A percentile compares a stretch with the other conserved stretches of the same genome.
Conservation (phyloP, 2,113 vertebrate genomes). For the Hydrochoerus hydrochaeris region DNA sequence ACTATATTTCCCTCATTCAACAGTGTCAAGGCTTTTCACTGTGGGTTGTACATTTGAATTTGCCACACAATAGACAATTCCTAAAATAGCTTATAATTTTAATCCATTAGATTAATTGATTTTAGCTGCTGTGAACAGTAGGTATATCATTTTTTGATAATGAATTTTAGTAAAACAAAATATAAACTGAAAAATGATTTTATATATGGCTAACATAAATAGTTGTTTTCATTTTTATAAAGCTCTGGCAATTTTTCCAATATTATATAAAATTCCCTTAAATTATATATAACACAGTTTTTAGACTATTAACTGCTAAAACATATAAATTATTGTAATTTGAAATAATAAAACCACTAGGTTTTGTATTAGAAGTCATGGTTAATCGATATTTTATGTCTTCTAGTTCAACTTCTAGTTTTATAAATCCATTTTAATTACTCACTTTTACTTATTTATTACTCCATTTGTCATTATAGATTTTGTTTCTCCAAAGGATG, state of each 20-base stretch:
- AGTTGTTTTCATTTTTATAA: slow-evolving; percentile 39
- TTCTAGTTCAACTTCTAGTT: slow-evolving; percentile 3
- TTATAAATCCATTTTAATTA: slow-evolving; percentile 25
- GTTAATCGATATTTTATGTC: slow-evolving; percentile 21
- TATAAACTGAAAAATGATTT: slow-evolving; percentile 78
- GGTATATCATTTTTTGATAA: slow-evolving; percentile 80
- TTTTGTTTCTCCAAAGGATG: neutral
- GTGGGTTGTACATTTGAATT: slow-evolving; percentile 80
- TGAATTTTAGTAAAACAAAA: slow-evolving; percentile 63
- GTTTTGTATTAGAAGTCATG: neutral
- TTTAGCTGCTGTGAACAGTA: slow-evolving; percentile 83
- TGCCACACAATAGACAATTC: slow-evolving; percentile 81
- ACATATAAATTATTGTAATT: neutral
- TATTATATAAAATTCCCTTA: neutral
- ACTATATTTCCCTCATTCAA: slow-evolving; percentile 78
- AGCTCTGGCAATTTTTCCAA: neutral
- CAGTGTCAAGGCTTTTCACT: slow-evolving; percentile 80
- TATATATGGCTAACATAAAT: slow-evolving; percentile 18
- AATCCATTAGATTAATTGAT: slow-evolving; percentile 85
- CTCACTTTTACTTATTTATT: neutral
- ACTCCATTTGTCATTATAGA: neutral
- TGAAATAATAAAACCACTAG: slow-evolving; percentile 48
- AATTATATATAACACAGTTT: neutral
- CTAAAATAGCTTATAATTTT: slow-evolving; percentile 83
- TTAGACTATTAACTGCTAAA: slow-evolving; percentile 49